These are phyloP conservation scores for Pteronura brasiliensis DNA, from an alignment of 2,113 vertebrate genomes.

Conservation along the genomic window DNA sequence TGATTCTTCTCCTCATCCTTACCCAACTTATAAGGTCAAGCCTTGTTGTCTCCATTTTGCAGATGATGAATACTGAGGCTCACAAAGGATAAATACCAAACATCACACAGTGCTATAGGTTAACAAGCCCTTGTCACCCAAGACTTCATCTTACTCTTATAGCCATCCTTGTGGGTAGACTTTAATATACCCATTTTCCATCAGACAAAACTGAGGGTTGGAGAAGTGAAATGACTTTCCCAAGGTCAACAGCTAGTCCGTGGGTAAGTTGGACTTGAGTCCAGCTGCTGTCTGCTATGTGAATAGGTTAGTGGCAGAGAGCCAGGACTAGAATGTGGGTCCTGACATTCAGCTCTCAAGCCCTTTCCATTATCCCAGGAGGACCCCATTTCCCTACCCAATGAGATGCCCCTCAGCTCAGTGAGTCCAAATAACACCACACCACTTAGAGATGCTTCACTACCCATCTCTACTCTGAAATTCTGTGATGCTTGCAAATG, in stretches of 20 bases:
- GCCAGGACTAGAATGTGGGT: neutral
- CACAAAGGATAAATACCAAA: neutral
- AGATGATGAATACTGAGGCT: neutral
- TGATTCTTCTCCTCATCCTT: neutral
- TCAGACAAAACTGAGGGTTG: neutral
- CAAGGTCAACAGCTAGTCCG: neutral
- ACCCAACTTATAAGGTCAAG: neutral
- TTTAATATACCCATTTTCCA: neutral
- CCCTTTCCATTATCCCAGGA: neutral
- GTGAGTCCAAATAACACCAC: neutral
- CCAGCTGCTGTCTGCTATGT: neutral
- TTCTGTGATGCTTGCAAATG: conserved; percentile 5
- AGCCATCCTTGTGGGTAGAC: neutral
- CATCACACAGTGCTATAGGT: rapidly evolving
- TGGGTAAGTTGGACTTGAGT: neutral
- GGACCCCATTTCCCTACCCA: neutral
- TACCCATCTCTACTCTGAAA: neutral
- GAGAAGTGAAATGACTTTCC: neutral
- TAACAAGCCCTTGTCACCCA: neutral
- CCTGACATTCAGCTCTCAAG: neutral
- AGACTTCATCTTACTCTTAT: neutral
- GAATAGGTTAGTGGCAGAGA: neutral
- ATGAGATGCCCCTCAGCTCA: neutral
- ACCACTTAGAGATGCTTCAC: neutral
- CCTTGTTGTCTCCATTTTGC: neutral